A percentile compares a stretch with the other conserved stretches of the same genome.
Conservation (phyloP, 2,797 vertebrate genomes). For the Acomys russatus region DNA sequence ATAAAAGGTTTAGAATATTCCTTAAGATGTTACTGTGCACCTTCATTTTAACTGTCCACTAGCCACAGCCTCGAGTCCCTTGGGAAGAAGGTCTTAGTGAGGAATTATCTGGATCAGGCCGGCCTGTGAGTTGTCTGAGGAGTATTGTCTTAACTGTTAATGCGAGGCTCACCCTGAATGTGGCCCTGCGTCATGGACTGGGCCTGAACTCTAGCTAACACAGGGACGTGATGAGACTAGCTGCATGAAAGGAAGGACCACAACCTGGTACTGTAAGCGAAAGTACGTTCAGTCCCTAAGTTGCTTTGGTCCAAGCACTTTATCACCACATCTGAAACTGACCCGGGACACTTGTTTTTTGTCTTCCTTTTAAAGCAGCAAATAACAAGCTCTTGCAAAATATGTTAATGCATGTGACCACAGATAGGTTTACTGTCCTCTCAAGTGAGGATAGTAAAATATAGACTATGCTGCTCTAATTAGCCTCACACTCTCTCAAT, state of each 20-base stretch:
- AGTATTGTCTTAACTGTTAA: not conserved
- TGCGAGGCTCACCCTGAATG: not conserved
- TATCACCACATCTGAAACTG: not conserved
- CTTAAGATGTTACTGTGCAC: not conserved
- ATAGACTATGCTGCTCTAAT: not conserved
- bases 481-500: not conserved
- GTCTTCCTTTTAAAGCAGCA: slow-evolving; percentile 7
- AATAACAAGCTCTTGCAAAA: not conserved
- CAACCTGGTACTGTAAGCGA: not conserved
- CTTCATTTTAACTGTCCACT: not conserved
- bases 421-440: not conserved
- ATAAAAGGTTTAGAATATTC: not conserved
- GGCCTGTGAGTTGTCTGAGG: no score
- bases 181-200: not conserved
- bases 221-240: not conserved
- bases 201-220: not conserved
- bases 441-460: not conserved
- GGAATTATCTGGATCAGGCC: not conserved
- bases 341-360: not conserved
- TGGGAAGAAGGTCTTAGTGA: not conserved
- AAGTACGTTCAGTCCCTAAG: not conserved
- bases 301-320: not conserved
- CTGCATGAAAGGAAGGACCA: not conserved
- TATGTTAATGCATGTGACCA: not conserved
- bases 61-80: not conserved